These are phyloP conservation scores for Xenopus petersii DNA, from an alignment of 2,797 vertebrate species.

Conservation along the genomic window DNA sequence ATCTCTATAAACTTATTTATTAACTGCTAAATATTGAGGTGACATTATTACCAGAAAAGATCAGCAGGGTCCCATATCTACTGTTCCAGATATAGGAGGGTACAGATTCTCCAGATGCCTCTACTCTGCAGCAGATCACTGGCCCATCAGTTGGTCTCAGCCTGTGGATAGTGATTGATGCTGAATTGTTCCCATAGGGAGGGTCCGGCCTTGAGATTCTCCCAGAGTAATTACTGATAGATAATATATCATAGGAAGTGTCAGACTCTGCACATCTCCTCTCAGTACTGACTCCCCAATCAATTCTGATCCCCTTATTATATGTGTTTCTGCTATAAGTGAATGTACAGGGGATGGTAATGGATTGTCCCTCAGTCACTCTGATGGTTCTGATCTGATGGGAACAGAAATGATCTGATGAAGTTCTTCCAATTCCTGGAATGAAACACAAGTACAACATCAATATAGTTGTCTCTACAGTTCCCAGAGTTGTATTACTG, in stretches of 20 bases:
- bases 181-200: not conserved
- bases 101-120: no score
- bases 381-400: not conserved
- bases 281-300: not conserved
- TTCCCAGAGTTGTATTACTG: no score
- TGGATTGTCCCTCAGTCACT: not conserved
- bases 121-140: not conserved
- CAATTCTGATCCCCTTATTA: not conserved
- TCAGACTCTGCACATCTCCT: not conserved
- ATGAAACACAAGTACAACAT: not conserved
- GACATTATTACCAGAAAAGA: not conserved
- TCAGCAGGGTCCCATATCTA: not conserved
- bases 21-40: no score
- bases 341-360: conserved; percentile 2
- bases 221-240: not conserved
- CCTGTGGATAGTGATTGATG: not conserved
- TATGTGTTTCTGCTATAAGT: not conserved
- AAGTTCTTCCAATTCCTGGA: not conserved
- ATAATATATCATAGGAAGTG: no score
- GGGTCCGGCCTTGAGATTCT: not conserved
- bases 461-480: no score
- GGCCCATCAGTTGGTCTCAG: not conserved
- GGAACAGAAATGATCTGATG: not conserved
- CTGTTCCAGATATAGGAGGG: not conserved
- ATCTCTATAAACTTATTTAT: no score